phyloP scores from a whole-genome alignment of 2,888 invertebrate species.

The Nomada fucata region DNA sequence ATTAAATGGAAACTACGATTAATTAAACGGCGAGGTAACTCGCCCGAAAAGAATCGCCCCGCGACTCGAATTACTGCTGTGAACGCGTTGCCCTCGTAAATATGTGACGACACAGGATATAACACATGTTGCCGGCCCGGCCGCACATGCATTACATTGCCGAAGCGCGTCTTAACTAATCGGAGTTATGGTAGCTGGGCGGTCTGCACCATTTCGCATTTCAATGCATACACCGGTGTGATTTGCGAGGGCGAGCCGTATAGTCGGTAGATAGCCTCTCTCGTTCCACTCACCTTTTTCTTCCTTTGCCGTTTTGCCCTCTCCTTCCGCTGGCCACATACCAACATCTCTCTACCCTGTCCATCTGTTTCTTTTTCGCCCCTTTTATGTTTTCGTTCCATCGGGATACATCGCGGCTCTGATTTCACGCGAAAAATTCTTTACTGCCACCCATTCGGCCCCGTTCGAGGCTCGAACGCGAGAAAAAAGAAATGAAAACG shows the following conservation, averaged over 20 bases:
- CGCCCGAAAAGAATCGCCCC: conserved; percentile 35
- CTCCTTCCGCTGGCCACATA: conserved; percentile 51
- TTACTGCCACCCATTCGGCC: neutral
- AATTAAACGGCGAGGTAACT: conserved; percentile 61
- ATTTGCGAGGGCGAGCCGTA: conserved; percentile 72
- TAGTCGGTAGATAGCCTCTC: conserved; percentile 63
- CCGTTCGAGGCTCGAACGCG: neutral
- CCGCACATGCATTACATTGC: conserved; percentile 71
- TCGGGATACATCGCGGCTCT: conserved; percentile 28
- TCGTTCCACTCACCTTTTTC: conserved; percentile 45
- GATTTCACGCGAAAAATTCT: conserved; percentile 42
- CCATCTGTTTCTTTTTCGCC: conserved; percentile 5
- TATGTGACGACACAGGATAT: conserved; percentile 66
- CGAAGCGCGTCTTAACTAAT: conserved; percentile 75
- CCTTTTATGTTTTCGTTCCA: conserved; percentile 18
- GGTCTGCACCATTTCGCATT: conserved; percentile 70
- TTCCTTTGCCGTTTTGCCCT: conserved; percentile 37
- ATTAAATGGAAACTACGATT: conserved; percentile 63
- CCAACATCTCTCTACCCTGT: conserved; percentile 43
- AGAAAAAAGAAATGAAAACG: neutral
- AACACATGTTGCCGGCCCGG: conserved; percentile 62
- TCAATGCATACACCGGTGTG: conserved; percentile 72
- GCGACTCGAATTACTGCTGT: conserved; percentile 63
- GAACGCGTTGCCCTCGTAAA: conserved; percentile 66
- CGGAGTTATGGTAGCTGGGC: conserved; percentile 74